These are phyloP conservation scores for Pterostichus niger DNA, from an alignment of 2,888 invertebrate genomes.

Conservation along the genomic window DNA sequence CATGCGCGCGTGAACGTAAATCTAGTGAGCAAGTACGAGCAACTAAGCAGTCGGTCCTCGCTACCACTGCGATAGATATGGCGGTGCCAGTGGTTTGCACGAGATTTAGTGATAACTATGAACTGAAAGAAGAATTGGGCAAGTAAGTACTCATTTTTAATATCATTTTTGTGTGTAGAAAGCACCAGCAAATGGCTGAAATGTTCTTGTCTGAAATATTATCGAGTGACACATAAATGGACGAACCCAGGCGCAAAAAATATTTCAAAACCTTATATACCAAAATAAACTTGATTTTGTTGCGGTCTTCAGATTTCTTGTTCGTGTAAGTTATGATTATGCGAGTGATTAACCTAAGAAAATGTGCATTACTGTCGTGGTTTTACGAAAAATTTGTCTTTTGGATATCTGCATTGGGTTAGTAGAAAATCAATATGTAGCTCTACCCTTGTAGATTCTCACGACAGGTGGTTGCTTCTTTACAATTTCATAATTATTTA, in stretches of 20 bases:
- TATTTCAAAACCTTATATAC: constrained; percentile 71
- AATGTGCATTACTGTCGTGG: constrained; percentile 45
- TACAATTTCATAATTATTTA: constrained; percentile 56
- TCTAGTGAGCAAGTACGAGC: constrained; percentile 70
- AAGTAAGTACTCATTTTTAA: constrained; percentile 87
- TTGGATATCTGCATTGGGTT: constrained; percentile 77
- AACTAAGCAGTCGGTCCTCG: constrained; percentile 74
- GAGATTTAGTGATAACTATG: constrained; percentile 99
- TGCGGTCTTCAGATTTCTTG: constrained; percentile 68
- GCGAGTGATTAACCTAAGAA: constrained; percentile 50
- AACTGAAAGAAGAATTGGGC: constrained; percentile 99
- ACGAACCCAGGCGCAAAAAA: constrained; percentile 71
- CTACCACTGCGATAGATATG: constrained; percentile 80
- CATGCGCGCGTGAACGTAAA: constrained; percentile 57
- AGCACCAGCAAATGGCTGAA: neutral
- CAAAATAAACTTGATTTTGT: constrained; percentile 72
- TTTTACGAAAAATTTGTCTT: constrained; percentile 70
- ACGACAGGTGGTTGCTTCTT: constrained; percentile 76
- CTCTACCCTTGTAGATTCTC: constrained; percentile 74
- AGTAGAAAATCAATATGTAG: constrained; percentile 77
- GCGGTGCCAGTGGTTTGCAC: constrained; percentile 95
- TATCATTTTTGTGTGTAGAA: constrained; percentile 60
- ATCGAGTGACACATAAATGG: constrained; percentile 69
- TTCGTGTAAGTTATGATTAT: constrained; percentile 44
- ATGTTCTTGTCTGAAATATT: constrained; percentile 29